A percentile compares a stretch with the other conserved stretches of the same genome.
phyloP scores from a whole-genome alignment of 2,797 vertebrate genomes.

The Enteromius viviparus region DNA sequence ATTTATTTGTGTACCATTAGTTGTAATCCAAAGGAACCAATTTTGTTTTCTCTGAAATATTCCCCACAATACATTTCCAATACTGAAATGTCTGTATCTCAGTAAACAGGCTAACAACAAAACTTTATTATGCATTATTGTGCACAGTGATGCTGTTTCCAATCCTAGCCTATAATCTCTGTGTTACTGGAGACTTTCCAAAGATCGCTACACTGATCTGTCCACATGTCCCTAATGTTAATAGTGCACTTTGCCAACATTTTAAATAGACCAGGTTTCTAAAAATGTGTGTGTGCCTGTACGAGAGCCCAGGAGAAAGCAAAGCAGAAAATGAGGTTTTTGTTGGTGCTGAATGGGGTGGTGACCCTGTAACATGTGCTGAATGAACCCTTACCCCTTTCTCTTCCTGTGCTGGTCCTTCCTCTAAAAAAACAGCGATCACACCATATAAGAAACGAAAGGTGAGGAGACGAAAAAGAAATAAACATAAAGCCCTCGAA shows the following conservation, averaged over 20 bases:
- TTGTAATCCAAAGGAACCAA: not conserved
- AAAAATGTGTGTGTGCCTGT: slow-evolving; percentile 29
- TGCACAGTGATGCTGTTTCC: not conserved
- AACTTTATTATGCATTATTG: not conserved
- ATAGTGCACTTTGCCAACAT: slow-evolving; percentile 23
- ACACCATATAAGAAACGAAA: slow-evolving; percentile 50
- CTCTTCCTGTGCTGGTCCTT: slow-evolving; percentile 69
- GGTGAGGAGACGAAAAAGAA: slow-evolving; percentile 47
- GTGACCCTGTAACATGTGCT: slow-evolving; percentile 78
- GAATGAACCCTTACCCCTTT: slow-evolving; percentile 72
- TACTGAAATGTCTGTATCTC: not conserved
- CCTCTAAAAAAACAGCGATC: slow-evolving; percentile 42
- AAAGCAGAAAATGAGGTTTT: slow-evolving; percentile 27
- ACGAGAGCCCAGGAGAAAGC: slow-evolving; percentile 1
- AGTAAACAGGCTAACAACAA: not conserved
- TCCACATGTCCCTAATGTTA: not conserved
- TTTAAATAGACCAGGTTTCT: slow-evolving; percentile 41
- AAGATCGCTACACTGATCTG: not conserved
- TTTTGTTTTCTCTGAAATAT: not conserved
- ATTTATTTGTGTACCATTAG: not conserved
- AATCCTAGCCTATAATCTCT: not conserved
- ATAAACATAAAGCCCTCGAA: slow-evolving; percentile 43
- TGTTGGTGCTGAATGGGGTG: slow-evolving; percentile 54
- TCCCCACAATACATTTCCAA: not conserved
- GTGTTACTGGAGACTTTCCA: not conserved